phyloP scores from a whole-genome alignment of 1,140 invertebrate genomes.

The Bicyclus anynana region DNA sequence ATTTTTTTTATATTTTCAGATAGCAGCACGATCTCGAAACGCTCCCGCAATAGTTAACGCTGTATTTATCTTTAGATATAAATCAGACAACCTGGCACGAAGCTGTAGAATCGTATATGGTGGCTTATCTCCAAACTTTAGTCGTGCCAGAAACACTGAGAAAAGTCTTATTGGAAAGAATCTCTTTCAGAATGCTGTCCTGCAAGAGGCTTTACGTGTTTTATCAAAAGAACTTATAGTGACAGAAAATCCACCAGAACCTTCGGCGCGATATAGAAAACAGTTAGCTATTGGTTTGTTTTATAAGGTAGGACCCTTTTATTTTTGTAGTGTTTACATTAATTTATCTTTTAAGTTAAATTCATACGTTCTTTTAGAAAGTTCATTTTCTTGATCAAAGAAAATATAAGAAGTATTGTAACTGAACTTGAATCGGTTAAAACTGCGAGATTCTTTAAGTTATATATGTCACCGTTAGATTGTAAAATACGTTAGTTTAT shows the following conservation, averaged over 20 bases:
- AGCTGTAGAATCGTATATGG: slow-evolving; percentile 76
- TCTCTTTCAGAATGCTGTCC: slow-evolving; percentile 65
- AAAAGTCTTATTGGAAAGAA: slow-evolving; percentile 77
- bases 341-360: no score
- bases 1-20: slow-evolving; percentile 40
- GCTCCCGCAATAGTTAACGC: slow-evolving; percentile 45
- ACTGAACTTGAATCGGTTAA: no score
- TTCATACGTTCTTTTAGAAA: no score
- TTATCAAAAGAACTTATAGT: slow-evolving; percentile 79
- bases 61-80: slow-evolving; percentile 42
- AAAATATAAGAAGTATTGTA: no score
- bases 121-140: slow-evolving; percentile 82
- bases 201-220: slow-evolving; percentile 73
- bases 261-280: slow-evolving; percentile 79
- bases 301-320: slow-evolving; percentile 80
- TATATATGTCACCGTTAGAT: no score
- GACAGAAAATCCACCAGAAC: slow-evolving; percentile 75
- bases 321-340: no score
- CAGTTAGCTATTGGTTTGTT: slow-evolving; percentile 78
- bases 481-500: no score
- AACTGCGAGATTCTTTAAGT: no score
- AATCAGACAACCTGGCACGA: slow-evolving; percentile 15
- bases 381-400: no score
- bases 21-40: slow-evolving; percentile 48
- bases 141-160: slow-evolving; percentile 77